Conservation (phyloP, 2,797 vertebrate genomes). For the Protosalanx chinensis region DNA sequence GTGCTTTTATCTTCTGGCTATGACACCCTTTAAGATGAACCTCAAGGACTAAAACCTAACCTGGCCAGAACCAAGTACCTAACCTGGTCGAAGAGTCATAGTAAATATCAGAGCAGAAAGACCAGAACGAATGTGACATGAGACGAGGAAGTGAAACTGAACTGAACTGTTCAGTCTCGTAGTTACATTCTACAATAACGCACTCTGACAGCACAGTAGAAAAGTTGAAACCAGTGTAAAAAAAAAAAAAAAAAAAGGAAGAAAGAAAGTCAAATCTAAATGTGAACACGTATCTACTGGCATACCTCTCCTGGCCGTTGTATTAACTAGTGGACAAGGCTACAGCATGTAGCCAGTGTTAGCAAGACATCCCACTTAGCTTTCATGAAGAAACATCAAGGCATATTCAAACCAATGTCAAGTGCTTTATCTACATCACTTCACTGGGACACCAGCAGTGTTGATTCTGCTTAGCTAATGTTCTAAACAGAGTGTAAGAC, state of each 20-base stretch:
- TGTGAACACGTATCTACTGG: slow-evolving; percentile 41
- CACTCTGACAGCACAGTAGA: slow-evolving; percentile 55
- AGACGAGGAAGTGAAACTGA: slow-evolving; percentile 37
- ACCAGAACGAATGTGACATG: slow-evolving; percentile 29
- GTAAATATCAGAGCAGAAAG: slow-evolving; percentile 14
- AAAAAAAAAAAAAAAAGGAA: slow-evolving; percentile 20
- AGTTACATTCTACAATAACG: slow-evolving; percentile 71
- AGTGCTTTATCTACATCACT: slow-evolving; percentile 16
- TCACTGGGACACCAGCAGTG: neutral
- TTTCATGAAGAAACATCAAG: slow-evolving; percentile 46
- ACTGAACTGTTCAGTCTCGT: slow-evolving; percentile 54
- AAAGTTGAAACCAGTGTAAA: slow-evolving; percentile 46
- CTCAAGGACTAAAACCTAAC: neutral
- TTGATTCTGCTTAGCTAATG: neutral
- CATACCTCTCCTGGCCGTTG: slow-evolving; percentile 69
- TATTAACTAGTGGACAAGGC: slow-evolving; percentile 59
- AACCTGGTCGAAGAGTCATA: slow-evolving; percentile 35
- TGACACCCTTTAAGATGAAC: no score
- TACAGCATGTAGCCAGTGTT: slow-evolving; percentile 65
- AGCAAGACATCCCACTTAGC: slow-evolving; percentile 47
- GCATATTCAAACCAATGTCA: slow-evolving; percentile 47
- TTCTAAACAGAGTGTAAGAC: slow-evolving; percentile 10
- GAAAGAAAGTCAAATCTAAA: slow-evolving; percentile 27
- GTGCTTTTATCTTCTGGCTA: slow-evolving; percentile 62
- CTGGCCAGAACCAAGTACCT: neutral